phyloP scores from a whole-genome alignment of 2,113 vertebrate species.

The Coracopsis vasa region DNA sequence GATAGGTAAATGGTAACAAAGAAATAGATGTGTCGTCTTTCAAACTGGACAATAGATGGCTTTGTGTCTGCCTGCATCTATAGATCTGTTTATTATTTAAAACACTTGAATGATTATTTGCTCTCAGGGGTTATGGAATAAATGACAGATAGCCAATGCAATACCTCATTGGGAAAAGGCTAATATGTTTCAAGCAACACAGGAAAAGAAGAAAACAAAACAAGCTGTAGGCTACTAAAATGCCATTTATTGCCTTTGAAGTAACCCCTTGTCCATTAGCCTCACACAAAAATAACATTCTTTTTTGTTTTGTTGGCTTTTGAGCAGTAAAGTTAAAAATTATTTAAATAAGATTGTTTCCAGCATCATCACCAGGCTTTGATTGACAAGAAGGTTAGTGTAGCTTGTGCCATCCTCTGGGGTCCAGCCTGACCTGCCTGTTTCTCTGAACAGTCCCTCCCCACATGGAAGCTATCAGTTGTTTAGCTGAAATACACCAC shows the following conservation, averaged over 20 bases:
- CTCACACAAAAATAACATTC: background rate
- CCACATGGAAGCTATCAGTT: background rate
- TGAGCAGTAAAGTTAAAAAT: background rate
- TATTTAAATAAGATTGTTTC: background rate
- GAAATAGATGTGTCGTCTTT: background rate
- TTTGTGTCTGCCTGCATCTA: background rate
- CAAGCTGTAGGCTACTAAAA: background rate
- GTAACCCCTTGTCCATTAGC: background rate
- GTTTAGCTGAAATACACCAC: background rate
- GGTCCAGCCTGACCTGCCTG: background rate
- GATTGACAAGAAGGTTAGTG: background rate
- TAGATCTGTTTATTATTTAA: background rate
- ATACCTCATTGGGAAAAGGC: background rate
- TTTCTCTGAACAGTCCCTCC: background rate
- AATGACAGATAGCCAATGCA: background rate
- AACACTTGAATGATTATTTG: background rate
- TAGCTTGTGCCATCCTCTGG: rapidly evolving
- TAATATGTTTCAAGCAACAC: background rate
- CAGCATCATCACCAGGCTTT: background rate
- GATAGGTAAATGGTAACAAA: rapidly evolving
- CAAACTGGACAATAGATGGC: background rate
- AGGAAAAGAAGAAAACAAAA: background rate
- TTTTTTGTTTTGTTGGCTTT: background rate
- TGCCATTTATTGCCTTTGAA: background rate
- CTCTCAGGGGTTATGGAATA: background rate